Evolutionary conservation across 2,797 vertebrate species (phyloP).

Genomic region (Etheostoma nigrum): DNA sequence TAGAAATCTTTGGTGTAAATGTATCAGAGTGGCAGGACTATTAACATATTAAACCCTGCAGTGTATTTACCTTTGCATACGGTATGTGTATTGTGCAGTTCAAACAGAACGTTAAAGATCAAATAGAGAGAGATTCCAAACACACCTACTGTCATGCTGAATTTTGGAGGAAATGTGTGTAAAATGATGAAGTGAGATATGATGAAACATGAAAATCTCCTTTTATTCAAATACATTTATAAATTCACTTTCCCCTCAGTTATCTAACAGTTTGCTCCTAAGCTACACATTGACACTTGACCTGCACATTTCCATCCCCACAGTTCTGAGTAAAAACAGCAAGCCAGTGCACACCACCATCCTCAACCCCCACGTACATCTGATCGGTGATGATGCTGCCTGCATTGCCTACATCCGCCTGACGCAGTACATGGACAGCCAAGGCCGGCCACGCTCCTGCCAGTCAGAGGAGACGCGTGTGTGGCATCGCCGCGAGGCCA

Average conservation of each 20-base stretch:
- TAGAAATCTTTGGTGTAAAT: not conserved
- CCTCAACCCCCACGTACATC: constrained; percentile 97
- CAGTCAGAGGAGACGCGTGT: constrained; percentile 98
- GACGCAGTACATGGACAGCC: constrained; percentile 97
- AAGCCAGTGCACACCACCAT: constrained; percentile 99
- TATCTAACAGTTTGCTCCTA: not conserved
- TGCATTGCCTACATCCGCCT: constrained; percentile 99
- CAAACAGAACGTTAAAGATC: not conserved
- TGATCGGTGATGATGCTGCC: constrained; percentile 97
- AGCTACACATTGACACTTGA: not conserved
- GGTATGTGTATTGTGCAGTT: not conserved
- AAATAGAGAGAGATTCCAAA: not conserved
- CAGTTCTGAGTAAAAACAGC: constrained; percentile 99
- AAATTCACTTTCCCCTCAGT: not conserved
- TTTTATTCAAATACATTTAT: not conserved
- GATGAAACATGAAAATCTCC: not conserved
- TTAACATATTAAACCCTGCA: not conserved
- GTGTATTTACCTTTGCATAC: not conserved
- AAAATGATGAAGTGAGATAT: not conserved
- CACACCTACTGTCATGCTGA: not conserved
- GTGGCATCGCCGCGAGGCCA: constrained; percentile 97
- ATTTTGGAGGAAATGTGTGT: not conserved
- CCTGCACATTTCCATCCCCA: not conserved
- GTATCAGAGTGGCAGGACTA: not conserved
- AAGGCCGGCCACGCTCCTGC: constrained; percentile 96